phyloP scores from a whole-genome alignment of 1,140 invertebrate genomes.

The Papilio dardanus region DNA sequence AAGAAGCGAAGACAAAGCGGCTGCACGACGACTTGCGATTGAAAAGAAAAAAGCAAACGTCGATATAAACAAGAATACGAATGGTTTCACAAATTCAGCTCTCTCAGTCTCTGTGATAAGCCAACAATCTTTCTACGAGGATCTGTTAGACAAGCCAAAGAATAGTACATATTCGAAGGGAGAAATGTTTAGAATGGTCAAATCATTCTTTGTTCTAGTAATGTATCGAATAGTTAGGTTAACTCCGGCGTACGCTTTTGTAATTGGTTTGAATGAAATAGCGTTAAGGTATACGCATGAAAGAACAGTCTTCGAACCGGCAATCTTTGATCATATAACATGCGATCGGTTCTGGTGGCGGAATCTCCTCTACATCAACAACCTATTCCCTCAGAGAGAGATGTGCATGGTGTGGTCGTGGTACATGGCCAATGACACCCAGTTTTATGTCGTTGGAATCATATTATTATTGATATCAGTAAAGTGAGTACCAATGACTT shows the following conservation, averaged over 20 bases:
- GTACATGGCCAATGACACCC: constrained; percentile 97
- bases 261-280: constrained; percentile 88
- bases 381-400: constrained; percentile 89
- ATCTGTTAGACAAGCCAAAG: constrained; percentile 65
- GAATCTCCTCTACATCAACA: constrained; percentile 91
- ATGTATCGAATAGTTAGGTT: constrained; percentile 84
- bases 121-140: constrained; percentile 74
- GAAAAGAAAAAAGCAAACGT: constrained; percentile 49
- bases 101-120: constrained; percentile 74
- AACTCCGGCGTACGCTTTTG: constrained; percentile 91
- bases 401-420: constrained; percentile 95
- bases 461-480: constrained; percentile 88
- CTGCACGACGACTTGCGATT: constrained; percentile 51
- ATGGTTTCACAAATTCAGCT: constrained; percentile 72
- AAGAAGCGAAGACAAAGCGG: constrained; percentile 83
- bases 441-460: constrained; percentile 91
- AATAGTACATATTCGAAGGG: constrained; percentile 53
- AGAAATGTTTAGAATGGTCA: constrained; percentile 61
- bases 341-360: constrained; percentile 93
- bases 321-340: constrained; percentile 88
- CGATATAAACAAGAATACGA: constrained; percentile 70
- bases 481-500: constrained; percentile 82
- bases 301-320: constrained; percentile 89
- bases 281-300: constrained; percentile 85
- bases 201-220: constrained; percentile 68